Conservation (phyloP, 2,113 vertebrate species). For the Myotis yumanensis region DNA sequence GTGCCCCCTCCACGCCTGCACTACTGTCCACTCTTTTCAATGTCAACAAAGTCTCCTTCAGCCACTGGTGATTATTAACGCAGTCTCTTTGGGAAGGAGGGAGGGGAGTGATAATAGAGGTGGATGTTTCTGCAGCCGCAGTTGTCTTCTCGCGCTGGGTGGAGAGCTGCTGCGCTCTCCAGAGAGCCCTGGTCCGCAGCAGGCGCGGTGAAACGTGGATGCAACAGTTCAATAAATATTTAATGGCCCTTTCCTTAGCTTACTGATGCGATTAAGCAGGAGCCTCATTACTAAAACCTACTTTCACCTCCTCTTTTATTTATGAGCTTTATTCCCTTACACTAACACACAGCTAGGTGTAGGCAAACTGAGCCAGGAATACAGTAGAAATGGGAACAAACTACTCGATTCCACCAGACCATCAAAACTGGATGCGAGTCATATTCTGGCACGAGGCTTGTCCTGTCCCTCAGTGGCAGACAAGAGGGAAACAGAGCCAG, state of each 20-base stretch:
- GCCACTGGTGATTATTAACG: not conserved
- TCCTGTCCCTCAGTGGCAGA: not conserved
- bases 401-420: slow-evolving; percentile 9
- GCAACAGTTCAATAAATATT: slow-evolving; percentile 78
- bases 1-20: not conserved
- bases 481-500: not conserved
- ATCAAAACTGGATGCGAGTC: not conserved
- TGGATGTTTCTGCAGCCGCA: not conserved
- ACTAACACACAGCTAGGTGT: not conserved
- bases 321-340: slow-evolving; percentile 60
- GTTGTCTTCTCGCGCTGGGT: slow-evolving; percentile 31
- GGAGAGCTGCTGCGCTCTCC: slow-evolving; percentile 61
- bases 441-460: slow-evolving; percentile 48
- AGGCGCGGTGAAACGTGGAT: slow-evolving; percentile 68
- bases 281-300: slow-evolving; percentile 74
- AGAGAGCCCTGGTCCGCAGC: slow-evolving; percentile 51
- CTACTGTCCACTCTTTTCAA: not conserved
- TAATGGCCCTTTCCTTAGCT: slow-evolving; percentile 70
- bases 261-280: slow-evolving; percentile 75
- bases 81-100: not conserved
- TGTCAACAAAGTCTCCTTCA: not conserved
- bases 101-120: not conserved
- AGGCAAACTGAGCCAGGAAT: slow-evolving; percentile 1
- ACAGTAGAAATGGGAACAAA: slow-evolving; percentile 60
- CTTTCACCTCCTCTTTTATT: slow-evolving; percentile 66